Conservation (phyloP, 1,140 invertebrate species). For the Lepidostoma basale region DNA sequence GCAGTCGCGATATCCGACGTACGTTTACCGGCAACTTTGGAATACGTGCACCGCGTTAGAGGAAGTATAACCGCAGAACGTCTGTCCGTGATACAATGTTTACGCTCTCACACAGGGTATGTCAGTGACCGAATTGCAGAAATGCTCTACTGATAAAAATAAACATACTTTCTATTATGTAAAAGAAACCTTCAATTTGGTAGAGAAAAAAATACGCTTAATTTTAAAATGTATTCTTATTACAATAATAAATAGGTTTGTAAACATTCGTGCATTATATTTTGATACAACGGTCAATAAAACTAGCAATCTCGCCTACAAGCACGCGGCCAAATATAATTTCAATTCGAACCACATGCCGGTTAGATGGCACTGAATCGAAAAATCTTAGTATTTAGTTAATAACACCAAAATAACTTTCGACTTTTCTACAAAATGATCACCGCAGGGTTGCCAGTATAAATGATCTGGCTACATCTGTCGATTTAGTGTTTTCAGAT, state of each 20-base stretch:
- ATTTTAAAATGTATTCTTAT: too few species aligned
- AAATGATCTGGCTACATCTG: too few species aligned
- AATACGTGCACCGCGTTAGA: background rate
- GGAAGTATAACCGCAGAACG: background rate
- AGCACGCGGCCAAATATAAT: constrained; percentile 14
- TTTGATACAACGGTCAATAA: background rate
- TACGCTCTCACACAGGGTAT: constrained; percentile 19
- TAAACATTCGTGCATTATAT: too few species aligned
- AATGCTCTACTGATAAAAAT: constrained; percentile 38
- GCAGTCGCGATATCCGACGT: constrained; percentile 9
- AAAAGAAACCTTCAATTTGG: constrained; percentile 6
- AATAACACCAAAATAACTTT: too few species aligned
- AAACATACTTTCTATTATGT: constrained; percentile 35
- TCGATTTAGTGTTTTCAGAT: too few species aligned
- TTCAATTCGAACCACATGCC: constrained; percentile 16
- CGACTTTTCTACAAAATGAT: too few species aligned
- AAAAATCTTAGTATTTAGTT: too few species aligned
- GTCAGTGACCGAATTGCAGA: constrained; percentile 40
- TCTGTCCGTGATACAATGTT: constrained; percentile 2
- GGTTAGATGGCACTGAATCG: background rate
- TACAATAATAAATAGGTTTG: too few species aligned
- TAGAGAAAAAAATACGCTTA: too few species aligned
- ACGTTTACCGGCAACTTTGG: constrained; percentile 4
- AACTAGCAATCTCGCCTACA: constrained; percentile 6
- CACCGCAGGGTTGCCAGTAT: too few species aligned